Base-by-base conservation (phyloP, 2,113 vertebrate genomes). In the Pseudopipra pipra region DNA sequence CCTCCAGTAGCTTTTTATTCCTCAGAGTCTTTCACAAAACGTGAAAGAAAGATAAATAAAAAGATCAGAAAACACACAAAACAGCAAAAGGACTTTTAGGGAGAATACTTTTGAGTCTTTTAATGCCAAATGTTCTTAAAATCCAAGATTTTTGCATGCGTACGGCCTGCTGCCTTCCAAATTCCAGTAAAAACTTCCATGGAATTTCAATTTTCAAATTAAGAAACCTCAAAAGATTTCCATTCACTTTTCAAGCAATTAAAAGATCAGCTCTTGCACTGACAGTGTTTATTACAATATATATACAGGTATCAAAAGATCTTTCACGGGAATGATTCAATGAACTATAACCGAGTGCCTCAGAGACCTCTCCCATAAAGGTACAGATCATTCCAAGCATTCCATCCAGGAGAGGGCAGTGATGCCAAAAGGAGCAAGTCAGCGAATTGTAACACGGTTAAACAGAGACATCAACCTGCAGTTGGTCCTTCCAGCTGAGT, bases 341-440 rank as follows among this genome's bases (percentile, higher is more conserved):
- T 30, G 11, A 54, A 58, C 51, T 25, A 28, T 1, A 86, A 70
- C 25, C 0, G 0, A 67, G 24, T 25, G n/a, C 41, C 55, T 51
- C 51, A 6, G 55, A 82, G 47, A 62, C 21, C 12, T 74, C 44
- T 75, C 61, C 44, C 66, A 33, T 5, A 56, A 22, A 66, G 24
- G 39, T 41, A 62, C 9, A 70, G 24, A 37, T 30, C 35, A 63
- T 78, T 58, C 18, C 62, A 41, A 51, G 52, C 49, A 78, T 78
- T 93, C 85, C 76, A 94, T 41, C 93, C 95, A 95, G 87, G 59
- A 96, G 91, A 87, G 87, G 86, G 93, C 88, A 86, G 39, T 31
- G 68, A 61, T 15, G 70, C 25, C 43, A 74, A 74, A 61, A 84
- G 46, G 51, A 95, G 28, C 7, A 44, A 49, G 51, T 6, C 20